A percentile compares a stretch with the other conserved stretches of the same genome.
These are phyloP conservation scores for Diphyllodes magnificus DNA, from an alignment of 2,113 vertebrate species.

Conservation along the genomic window DNA sequence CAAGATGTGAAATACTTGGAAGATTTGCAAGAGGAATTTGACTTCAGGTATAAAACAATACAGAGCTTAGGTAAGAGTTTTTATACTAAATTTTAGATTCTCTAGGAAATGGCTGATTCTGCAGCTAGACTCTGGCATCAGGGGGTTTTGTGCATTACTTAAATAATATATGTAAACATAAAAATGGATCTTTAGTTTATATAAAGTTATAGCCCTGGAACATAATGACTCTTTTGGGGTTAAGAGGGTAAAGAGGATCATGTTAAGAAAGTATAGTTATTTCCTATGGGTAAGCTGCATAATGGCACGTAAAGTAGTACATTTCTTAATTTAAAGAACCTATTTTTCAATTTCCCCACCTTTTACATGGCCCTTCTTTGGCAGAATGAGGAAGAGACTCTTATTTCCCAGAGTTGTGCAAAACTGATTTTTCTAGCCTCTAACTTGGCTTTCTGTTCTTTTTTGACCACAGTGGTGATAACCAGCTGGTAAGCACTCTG, in stretches of 20 bases:
- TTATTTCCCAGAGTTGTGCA: not conserved
- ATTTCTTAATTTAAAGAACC: not conserved
- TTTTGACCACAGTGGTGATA: conserved; percentile 27
- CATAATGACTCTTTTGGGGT: not conserved
- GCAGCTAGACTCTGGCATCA: not conserved
- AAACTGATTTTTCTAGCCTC: not conserved
- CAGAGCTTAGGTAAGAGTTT: conserved; percentile 86
- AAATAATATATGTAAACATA: not conserved
- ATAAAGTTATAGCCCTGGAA: not conserved
- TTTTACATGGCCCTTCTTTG: not conserved
- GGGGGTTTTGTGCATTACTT: accelerated
- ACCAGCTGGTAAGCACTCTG: conserved; percentile 8
- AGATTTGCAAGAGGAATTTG: conserved; percentile 96
- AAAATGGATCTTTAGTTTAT: not conserved
- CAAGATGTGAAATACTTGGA: conserved; percentile 94
- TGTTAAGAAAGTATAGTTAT: not conserved
- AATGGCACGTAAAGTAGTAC: not conserved
- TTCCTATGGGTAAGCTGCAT: not conserved
- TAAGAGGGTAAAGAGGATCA: not conserved
- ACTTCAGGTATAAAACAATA: conserved; percentile 95
- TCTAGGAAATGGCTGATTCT: not conserved
- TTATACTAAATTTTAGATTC: not conserved
- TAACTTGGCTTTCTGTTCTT: conserved; percentile 23
- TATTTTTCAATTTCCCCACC: not conserved
- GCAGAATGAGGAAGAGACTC: not conserved